Evolutionary conservation across 2,888 invertebrate species (phyloP), one percentile per base, ranked within the genome.

Genomic region (Eudasyphora cyanicolor): DNA sequence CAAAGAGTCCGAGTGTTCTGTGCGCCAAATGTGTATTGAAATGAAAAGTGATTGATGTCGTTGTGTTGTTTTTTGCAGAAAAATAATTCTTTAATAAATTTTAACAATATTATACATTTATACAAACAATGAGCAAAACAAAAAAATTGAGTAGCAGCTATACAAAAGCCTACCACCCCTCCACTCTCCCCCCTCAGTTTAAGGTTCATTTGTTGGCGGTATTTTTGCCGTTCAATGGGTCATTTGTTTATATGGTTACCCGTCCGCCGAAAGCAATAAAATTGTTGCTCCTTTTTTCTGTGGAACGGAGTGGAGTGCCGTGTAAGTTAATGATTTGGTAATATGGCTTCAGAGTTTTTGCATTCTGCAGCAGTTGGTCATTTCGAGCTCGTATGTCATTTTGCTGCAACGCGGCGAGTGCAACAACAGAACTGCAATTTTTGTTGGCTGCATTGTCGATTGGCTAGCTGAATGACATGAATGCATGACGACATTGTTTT

Each of bases 1-100:
- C 64, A 24, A 27, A 14, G 27, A 60, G 45, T 57, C 57, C 12
- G 24, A 27, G 14, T 21, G 42, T 62, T 38, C n/a, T n/a, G 42
- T 78, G 80, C 76, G 78, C 77, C 78, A 85, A 85, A 79, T 82
- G 76, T 77, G 73, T 51, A 82, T 42, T 81, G 85, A 81, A 85
- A 85, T 88, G 87, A 87, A 89, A 89, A 89, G 89, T 89, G 89
- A 89, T 90, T 89, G 89, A 89, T 89, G 89, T 89, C 88, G 87
- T 87, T 74, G 70, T 64, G n/a, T n/a, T n/a, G n/a, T n/a, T n/a
- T 75, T 54, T 45, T 82, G 76, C 86, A 85, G 85, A 88, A n/a
- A 87, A 88, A 89, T 89, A 88, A 90, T 78, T 78, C 60, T n/a
- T 42, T 73, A 78, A 81, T 81, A 84, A 84, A 84, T 81, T 76